Conservation (phyloP, 2,797 vertebrate genomes). For the Lacerta agilis region DNA sequence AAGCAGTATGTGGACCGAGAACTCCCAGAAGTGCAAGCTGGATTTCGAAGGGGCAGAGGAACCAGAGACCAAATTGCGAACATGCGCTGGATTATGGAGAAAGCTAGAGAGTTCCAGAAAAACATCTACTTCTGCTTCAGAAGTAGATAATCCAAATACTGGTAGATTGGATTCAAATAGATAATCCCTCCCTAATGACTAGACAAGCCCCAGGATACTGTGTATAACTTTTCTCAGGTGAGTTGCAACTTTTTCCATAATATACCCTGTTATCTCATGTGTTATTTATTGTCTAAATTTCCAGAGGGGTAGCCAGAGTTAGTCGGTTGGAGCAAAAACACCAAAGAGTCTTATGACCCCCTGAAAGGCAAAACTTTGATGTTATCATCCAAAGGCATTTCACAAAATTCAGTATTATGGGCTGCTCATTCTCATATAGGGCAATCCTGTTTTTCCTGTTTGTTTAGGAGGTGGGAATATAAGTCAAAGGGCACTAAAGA, state of each 20-base stretch:
- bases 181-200: too few relatives aligned
- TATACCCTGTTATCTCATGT: neutral
- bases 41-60: too few relatives aligned
- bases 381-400: neutral
- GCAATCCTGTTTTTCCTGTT: conserved; percentile 5
- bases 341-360: neutral
- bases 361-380: neutral
- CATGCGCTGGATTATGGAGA: too few relatives aligned
- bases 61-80: too few relatives aligned
- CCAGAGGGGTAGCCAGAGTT: neutral
- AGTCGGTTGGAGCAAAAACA: neutral
- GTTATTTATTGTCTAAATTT: neutral
- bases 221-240: neutral
- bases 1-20: too few relatives aligned
- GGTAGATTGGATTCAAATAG: too few relatives aligned
- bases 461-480: conserved; percentile 27
- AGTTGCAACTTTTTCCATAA: neutral
- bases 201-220: too few relatives aligned
- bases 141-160: too few relatives aligned
- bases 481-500: neutral
- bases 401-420: neutral
- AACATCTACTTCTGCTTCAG: too few relatives aligned
- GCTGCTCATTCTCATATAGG: neutral
- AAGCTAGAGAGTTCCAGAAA: too few relatives aligned
- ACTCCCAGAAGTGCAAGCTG: too few relatives aligned